Base-by-base conservation (phyloP, 2,888 invertebrate genomes). In the Heteropelma amictum region DNA sequence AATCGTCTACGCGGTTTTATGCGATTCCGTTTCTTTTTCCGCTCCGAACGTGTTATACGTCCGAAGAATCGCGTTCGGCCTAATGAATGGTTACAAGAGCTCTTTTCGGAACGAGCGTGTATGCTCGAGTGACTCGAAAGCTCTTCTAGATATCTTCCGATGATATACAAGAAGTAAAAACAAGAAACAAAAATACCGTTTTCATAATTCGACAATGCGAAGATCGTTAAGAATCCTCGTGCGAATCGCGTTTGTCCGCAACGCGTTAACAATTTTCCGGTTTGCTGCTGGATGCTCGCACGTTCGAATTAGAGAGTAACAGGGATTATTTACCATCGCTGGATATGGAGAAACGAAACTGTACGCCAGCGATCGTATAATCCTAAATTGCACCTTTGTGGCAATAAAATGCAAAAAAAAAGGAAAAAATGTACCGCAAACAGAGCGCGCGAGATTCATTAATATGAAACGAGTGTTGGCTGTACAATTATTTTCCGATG, bases 21-120 rank as follows among this genome's bases (percentile, higher is more conserved):
- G 28, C 42, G 56, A 54, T 49, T 67, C 65, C 23, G 19, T 53
- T 64, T 30, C 14, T 61, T 61, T 49, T 33, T 68, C 65, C 12
- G 12, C 40, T 51, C 64, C 40, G 17, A 74, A 47, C 40, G 38
- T 33, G 75, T 56, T 68, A 68, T n/a, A n/a, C n/a, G n/a, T n/a
- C n/a, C n/a, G n/a, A n/a, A n/a, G n/a, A n/a, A n/a, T n/a, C n/a
- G n/a, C n/a, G n/a, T n/a, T n/a, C n/a, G 75, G 75, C 72, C 69
- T 77, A 75, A 77, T 75, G 64, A 72, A 64, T 51, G 72, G 75
- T 77, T 69, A 40, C 61, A 35, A 28, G 58, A 63, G 42, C 35
- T 63, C 40, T 63, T 67, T 61, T 68, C 14, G 45, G 28, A 40
- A 12, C 53, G 35, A 23, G 23, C 33, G 6, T 10, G 40, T 64